phyloP scores from a whole-genome alignment of 2,797 vertebrate genomes.

The Dendrocincla tyrannina region DNA sequence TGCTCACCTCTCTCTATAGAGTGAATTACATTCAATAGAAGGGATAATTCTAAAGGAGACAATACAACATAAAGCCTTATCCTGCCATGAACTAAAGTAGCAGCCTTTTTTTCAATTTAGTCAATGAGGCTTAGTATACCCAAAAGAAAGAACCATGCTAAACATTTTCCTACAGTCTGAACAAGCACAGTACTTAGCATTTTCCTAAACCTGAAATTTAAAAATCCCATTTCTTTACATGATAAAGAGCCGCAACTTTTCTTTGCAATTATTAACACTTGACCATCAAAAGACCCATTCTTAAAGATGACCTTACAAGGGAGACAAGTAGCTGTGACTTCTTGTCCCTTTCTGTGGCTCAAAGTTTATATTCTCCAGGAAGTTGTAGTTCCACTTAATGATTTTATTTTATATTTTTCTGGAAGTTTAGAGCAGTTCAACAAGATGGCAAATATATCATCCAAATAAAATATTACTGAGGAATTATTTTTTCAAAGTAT shows the following conservation, averaged over 20 bases:
- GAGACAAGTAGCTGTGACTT: background rate
- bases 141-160: slow-evolving; percentile 37
- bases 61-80: slow-evolving; percentile 69
- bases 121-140: slow-evolving; percentile 43
- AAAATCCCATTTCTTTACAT: slow-evolving; percentile 45
- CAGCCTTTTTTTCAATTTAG: slow-evolving; percentile 59
- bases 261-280: slow-evolving; percentile 40
- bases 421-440: background rate
- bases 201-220: slow-evolving; percentile 36
- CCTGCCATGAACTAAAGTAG: slow-evolving; percentile 11
- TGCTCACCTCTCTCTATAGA: slow-evolving; percentile 46
- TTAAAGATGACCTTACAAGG: background rate
- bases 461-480: background rate
- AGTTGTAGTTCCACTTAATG: background rate
- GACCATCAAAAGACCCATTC: slow-evolving; percentile 5
- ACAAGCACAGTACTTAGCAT: background rate
- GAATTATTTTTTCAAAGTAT: background rate
- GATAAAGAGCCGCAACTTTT: slow-evolving; percentile 32
- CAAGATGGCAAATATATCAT: background rate
- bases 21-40: slow-evolving; percentile 31
- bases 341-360: background rate
- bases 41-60: slow-evolving; percentile 57
- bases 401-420: background rate
- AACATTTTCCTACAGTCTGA: slow-evolving; percentile 58
- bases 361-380: background rate